Base-by-base conservation (phyloP, 2,888 invertebrate genomes). In the Drosophila lutescens region DNA sequence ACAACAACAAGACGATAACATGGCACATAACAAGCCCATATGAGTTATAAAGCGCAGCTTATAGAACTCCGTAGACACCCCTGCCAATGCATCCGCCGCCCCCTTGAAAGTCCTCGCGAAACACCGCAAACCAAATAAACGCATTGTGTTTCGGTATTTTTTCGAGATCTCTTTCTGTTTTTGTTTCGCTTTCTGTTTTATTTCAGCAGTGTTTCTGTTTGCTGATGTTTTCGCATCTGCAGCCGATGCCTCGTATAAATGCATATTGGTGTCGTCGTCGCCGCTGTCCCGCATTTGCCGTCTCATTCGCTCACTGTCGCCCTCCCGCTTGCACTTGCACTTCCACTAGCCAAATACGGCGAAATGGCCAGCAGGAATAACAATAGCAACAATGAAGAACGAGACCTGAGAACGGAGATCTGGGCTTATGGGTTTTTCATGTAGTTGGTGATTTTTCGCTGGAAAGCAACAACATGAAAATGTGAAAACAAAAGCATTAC, bases 261-360 rank as follows among this genome's bases (percentile, higher is more conserved):
- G 86, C 74, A 79, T 83, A 77, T 79, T 82, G 83, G 70, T 73
- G 61, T 26, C 2, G 5, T 68, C 57, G 65, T 51, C 38, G 43
- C 34, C 40, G 46, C 40, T 32, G 34, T 32, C 49, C 50, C 40
- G 26, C 34, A 38, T 13, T 23, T 7, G n/a, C 49, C 2, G 49
- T 60, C 40, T 47, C 38, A 13, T 4, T 36, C 26, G 17, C 36
- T 23, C 4, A 6, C n/a, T 20, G 30, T 38, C n/a, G 44, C 26
- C 30, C 38, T 63, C 44, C 9, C 43, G 36, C 77, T 72, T 40
- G 58, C 26, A 26, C 26, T 72, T 40, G 60, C 80, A 49, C 58
- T 69, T 36, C 63, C 80, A 49, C 58, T 66, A 43, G 47, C 46
- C 72, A 82, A 86, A 86, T 61, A 79, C 44, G 30, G 54, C 54